Percentiles rank a stretch among this genome's conserved stretches.
phyloP scores from a whole-genome alignment of 2,797 vertebrate genomes.

The Lacerta bilineata region DNA sequence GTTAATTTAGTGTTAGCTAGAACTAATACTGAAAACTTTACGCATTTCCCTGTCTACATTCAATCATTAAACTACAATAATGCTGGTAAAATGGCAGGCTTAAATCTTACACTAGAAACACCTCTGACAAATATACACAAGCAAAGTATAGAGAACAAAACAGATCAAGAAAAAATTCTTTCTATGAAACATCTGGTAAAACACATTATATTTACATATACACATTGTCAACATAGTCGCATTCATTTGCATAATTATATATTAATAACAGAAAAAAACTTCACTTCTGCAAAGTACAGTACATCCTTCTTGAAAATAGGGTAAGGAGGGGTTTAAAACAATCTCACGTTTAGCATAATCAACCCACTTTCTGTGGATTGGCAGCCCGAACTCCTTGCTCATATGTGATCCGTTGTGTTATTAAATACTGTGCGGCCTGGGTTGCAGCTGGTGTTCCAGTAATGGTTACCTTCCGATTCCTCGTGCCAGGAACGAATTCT shows the following conservation, averaged over 20 bases:
- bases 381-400: conserved; percentile 91
- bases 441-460: conserved; percentile 90
- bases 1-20: conserved; percentile 90
- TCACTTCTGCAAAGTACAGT: conserved; percentile 93
- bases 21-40: conserved; percentile 92
- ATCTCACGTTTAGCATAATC: conserved; percentile 79
- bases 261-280: conserved; percentile 92
- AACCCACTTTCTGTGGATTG: conserved; percentile 91
- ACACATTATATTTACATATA: conserved; percentile 93
- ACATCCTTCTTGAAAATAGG: conserved; percentile 91
- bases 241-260: conserved; percentile 94
- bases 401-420: conserved; percentile 90
- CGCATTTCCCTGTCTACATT: conserved; percentile 92
- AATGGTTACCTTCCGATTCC: conserved; percentile 91
- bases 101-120: conserved; percentile 93
- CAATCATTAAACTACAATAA: conserved; percentile 93
- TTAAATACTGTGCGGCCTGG: conserved; percentile 91
- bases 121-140: conserved; percentile 92
- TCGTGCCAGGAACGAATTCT: conserved; percentile 91
- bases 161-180: conserved; percentile 89
- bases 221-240: conserved; percentile 92
- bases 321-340: conserved; percentile 87
- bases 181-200: conserved; percentile 92
- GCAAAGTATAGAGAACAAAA: conserved; percentile 90
- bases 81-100: conserved; percentile 94